Conservation (phyloP, 1,140 invertebrate species). For the Sycobia sp. region DNA sequence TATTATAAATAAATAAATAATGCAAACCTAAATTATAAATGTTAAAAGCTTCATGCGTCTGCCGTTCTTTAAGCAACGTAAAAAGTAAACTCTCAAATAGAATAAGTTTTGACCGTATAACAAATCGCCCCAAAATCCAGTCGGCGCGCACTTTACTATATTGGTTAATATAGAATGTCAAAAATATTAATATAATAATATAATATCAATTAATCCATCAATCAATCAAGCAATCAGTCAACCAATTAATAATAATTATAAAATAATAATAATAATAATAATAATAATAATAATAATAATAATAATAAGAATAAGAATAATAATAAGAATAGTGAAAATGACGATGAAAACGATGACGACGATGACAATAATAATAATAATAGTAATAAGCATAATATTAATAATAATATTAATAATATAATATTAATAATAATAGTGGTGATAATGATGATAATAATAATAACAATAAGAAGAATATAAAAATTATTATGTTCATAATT, state of each 20-base stretch:
- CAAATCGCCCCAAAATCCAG: conserved; percentile 23
- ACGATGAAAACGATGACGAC: conserved; percentile 25
- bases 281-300: conserved; percentile 36
- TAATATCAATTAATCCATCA: too few relatives aligned
- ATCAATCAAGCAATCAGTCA: too few relatives aligned
- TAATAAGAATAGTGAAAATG: conserved; percentile 11
- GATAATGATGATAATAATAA: conserved; percentile 48
- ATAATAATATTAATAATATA: conserved; percentile 32
- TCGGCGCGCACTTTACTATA: conserved; percentile 29
- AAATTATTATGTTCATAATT: too few relatives aligned
- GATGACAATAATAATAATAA: conserved; percentile 25
- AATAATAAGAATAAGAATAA: conserved; percentile 35
- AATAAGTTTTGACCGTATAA: too few relatives aligned
- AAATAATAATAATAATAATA: conserved; percentile 27
- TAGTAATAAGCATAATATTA: conserved; percentile 17
- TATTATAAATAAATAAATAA: too few relatives aligned
- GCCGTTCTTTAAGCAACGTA: too few relatives aligned
- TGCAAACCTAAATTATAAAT: too few relatives aligned
- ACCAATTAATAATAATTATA: conserved; percentile 23
- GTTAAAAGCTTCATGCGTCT: too few relatives aligned
- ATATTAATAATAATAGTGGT: conserved; percentile 41
- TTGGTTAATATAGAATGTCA: too few relatives aligned
- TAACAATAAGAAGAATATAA: conserved; percentile 9
- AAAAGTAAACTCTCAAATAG: too few relatives aligned
- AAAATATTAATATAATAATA: too few relatives aligned